Evolutionary conservation across 2,888 invertebrate genomes (phyloP), one percentile per base, ranked within the genome.

Genomic region (Elmis aenea): DNA sequence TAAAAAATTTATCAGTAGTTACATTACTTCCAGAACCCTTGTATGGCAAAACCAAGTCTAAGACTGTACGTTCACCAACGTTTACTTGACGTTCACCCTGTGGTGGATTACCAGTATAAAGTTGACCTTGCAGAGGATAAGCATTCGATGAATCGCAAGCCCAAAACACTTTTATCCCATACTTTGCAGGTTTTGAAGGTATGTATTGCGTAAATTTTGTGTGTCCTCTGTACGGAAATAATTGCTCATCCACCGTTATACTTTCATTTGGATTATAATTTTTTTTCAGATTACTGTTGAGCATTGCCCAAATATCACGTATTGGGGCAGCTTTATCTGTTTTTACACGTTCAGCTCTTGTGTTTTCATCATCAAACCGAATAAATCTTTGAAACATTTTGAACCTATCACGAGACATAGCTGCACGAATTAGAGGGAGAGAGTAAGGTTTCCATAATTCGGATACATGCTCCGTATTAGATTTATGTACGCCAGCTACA

Each of bases 161-260:
- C 33, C 37, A 38, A 28, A 26, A 42, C n/a, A 38, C 11, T 13
- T 42, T n/a, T n/a, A n/a, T n/a, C n/a, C n/a, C n/a, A n/a, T n/a
- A n/a, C n/a, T n/a, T n/a, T n/a, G n/a, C n/a, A n/a, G n/a, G n/a
- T n/a, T n/a, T n/a, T n/a, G n/a, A n/a, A n/a, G n/a, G n/a, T n/a
- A n/a, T n/a, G n/a, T n/a, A n/a, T n/a, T n/a, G n/a, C n/a, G n/a
- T n/a, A n/a, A n/a, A n/a, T n/a, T n/a, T n/a, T n/a, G n/a, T n/a
- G n/a, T n/a, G n/a, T n/a, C n/a, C n/a, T n/a, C n/a, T n/a, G n/a
- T n/a, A n/a, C n/a, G n/a, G n/a, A 31, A 27, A 31, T 12, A 38
- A 26, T 11, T 38, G 33, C 13, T 43, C 35, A 16, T 32, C 38
- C 2, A 43, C 25, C 6, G 36, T 39, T 21, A 42, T 13, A 23